A percentile compares a stretch with the other conserved stretches of the same genome.
These are phyloP conservation scores for Tragopan temminckii DNA, from an alignment of 2,797 vertebrate species.

Conservation along the genomic window DNA sequence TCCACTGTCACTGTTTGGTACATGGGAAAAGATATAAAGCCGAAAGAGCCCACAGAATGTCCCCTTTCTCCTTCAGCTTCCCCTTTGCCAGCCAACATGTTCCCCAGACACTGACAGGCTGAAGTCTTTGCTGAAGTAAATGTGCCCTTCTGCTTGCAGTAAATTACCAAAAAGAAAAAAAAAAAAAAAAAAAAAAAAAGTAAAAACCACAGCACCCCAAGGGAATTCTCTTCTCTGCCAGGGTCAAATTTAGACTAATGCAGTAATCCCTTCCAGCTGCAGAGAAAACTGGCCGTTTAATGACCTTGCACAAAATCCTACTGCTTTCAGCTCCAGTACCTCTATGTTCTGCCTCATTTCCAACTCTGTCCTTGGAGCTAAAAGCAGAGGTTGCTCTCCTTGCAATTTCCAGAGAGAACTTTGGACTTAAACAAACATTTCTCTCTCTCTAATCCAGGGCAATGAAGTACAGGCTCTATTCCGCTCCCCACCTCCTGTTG, in stretches of 20 bases:
- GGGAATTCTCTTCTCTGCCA: constrained; percentile 37
- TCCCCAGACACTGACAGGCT: background rate
- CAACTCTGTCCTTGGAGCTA: background rate
- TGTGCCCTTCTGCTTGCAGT: background rate
- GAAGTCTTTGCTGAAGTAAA: background rate
- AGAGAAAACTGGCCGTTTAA: background rate
- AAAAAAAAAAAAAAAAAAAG: background rate
- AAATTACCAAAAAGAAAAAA: background rate
- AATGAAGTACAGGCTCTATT: background rate
- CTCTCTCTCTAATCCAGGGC: background rate
- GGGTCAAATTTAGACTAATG: constrained; percentile 4
- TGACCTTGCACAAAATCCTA: constrained; percentile 4
- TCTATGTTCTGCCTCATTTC: background rate
- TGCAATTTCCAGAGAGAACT: constrained; percentile 1
- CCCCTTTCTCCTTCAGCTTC: background rate
- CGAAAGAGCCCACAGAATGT: background rate
- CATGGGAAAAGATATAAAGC: background rate
- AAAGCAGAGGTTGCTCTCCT: background rate
- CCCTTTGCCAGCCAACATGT: background rate
- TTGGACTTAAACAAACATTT: background rate
- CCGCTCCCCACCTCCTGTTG: background rate
- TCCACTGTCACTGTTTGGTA: background rate
- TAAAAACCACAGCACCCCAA: constrained; percentile 32
- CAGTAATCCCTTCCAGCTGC: constrained; percentile 15
- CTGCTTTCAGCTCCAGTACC: background rate